phyloP scores from a whole-genome alignment of 30 jellyfish, hydroid and myxozoan genomes.

The Hydractinia symbiolongicarpus region DNA sequence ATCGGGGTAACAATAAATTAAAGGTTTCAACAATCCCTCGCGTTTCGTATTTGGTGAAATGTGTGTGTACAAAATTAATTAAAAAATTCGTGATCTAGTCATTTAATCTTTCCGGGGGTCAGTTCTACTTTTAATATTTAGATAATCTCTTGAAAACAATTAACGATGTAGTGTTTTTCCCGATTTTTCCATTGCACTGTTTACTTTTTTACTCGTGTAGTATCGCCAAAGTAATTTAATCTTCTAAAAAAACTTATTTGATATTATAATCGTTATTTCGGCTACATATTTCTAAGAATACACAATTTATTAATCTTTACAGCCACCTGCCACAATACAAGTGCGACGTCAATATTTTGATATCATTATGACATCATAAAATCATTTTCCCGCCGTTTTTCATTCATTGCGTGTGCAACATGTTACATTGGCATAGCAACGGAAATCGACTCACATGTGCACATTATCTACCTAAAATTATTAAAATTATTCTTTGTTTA shows the following conservation, averaged over 20 bases:
- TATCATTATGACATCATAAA: conserved; percentile 1
- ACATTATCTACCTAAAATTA: no score
- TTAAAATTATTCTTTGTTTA: no score
- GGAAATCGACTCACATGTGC: no score
- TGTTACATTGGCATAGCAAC: no score
- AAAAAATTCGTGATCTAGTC: no score
- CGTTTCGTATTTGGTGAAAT: no score
- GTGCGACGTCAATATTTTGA: no score
- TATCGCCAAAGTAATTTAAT: neutral
- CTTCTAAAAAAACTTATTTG: conserved; percentile 10
- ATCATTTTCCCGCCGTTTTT: conserved; percentile 14
- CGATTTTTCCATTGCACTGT: neutral
- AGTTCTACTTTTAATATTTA: no score
- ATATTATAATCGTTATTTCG: conserved; percentile 7
- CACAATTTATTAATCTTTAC: neutral
- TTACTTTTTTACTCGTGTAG: neutral
- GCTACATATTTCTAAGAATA: neutral
- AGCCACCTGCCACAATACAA: conserved; percentile 4
- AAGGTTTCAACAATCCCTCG: no score
- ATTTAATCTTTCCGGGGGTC: no score
- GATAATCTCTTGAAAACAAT: conserved; percentile 5
- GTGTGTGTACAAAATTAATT: no score
- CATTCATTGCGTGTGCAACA: neutral
- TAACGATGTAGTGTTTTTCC: conserved; percentile 2
- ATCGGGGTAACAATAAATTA: no score